phyloP scores from a whole-genome alignment of 2,888 invertebrate species.

The Portevinia maculata region DNA sequence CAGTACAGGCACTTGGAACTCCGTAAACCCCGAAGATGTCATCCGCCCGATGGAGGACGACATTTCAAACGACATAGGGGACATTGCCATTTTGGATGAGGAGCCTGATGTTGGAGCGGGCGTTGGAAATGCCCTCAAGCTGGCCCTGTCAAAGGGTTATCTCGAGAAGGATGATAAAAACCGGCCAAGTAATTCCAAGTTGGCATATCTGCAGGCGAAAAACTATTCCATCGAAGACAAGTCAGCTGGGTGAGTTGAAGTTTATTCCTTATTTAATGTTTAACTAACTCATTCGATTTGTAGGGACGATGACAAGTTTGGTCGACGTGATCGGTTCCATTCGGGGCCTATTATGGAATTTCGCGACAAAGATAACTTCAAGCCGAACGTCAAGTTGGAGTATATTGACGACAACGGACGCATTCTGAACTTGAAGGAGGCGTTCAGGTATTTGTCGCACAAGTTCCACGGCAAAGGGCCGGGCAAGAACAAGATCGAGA shows the following conservation, averaged over 20 bases:
- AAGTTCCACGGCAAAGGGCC: constrained; percentile 99
- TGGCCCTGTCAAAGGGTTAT: constrained; percentile 97
- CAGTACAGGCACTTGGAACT: constrained; percentile 91
- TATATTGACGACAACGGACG: constrained; percentile 99
- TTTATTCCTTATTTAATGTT: background rate
- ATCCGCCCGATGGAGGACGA: constrained; percentile 83
- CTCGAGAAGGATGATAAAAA: constrained; percentile 91
- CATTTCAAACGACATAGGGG: constrained; percentile 81
- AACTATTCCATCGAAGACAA: constrained; percentile 92
- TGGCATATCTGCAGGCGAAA: constrained; percentile 90
- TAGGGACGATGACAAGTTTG: constrained; percentile 92
- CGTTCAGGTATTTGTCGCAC: constrained; percentile 97
- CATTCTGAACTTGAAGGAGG: constrained; percentile 96
- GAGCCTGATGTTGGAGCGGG: constrained; percentile 97
- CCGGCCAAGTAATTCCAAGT: constrained; percentile 88
- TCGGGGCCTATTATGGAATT: constrained; percentile 95
- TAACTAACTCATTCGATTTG: constrained; percentile 64
- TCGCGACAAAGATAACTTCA: constrained; percentile 94
- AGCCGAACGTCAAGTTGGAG: constrained; percentile 96
- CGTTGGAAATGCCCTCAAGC: constrained; percentile 93
- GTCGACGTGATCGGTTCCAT: constrained; percentile 88
- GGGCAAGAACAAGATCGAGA: constrained; percentile 99
- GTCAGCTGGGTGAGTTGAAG: constrained; percentile 85
- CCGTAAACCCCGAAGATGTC: constrained; percentile 87
- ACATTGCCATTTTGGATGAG: constrained; percentile 88